Percentiles rank a stretch among this genome's conserved stretches.
Evolutionary conservation across 1,140 invertebrate genomes (phyloP).

Genomic region (Atta texana): DNA sequence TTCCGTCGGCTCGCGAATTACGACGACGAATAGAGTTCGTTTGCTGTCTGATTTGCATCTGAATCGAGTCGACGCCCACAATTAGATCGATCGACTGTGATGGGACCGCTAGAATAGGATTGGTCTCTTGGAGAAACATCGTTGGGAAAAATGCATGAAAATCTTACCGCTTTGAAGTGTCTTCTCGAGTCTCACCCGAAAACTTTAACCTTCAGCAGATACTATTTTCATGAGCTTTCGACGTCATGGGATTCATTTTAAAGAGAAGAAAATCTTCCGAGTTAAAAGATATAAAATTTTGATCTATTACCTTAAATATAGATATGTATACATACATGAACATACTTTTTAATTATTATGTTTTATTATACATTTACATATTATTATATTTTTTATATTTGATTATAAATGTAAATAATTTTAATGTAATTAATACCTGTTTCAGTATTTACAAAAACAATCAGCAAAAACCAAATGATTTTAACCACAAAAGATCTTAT

Average conservation of each 20-base stretch:
- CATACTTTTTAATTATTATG: neutral
- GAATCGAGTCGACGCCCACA: slow-evolving; percentile 42
- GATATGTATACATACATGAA: no score
- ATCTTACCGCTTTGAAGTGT: slow-evolving; percentile 28
- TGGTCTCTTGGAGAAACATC: slow-evolving; percentile 4
- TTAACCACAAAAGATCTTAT: neutral
- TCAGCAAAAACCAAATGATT: neutral
- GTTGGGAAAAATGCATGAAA: slow-evolving; percentile 11
- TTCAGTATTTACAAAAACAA: neutral
- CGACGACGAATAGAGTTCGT: slow-evolving; percentile 56
- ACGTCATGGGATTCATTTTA: slow-evolving; percentile 1
- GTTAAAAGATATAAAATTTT: slow-evolving; percentile 2
- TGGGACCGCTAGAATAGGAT: neutral
- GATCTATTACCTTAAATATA: neutral
- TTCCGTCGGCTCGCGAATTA: slow-evolving; percentile 22
- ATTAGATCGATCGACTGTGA: slow-evolving; percentile 56
- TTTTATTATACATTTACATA: neutral
- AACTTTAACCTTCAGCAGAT: slow-evolving; percentile 26
- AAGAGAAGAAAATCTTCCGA: neutral
- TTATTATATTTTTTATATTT: no score
- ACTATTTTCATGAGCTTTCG: neutral
- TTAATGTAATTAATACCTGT: neutral
- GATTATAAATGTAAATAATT: neutral
- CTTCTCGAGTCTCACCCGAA: slow-evolving; percentile 17
- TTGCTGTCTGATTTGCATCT: slow-evolving; percentile 63